Evolutionary conservation across 2,113 vertebrate genomes (phyloP), one percentile per base, ranked within the genome.

Genomic region (Columba livia): DNA sequence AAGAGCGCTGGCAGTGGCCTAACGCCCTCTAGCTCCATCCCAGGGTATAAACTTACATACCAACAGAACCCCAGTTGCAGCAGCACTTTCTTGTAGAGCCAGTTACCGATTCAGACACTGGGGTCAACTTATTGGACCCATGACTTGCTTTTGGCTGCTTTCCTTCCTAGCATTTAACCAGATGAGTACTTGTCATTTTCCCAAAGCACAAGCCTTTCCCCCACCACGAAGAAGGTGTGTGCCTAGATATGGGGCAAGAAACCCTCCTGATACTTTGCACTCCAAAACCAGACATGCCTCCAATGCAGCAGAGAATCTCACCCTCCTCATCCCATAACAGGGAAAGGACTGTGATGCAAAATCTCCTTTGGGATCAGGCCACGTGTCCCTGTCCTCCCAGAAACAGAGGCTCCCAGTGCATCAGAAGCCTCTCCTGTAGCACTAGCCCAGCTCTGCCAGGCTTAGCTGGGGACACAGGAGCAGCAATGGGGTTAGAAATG

Each of bases 1-100:
- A 20, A 32, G 75, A 61, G 44, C 5, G 48, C 40, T 7, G 38
- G 66, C 44, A 72, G 81, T n/a, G 44, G 69, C 73, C 66, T 79
- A 80, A 75, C 61, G 57, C 92, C 93, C 92, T 93, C 93, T 96
- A 96, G 90, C 90, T 95, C 80, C 62, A 70, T 58, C 57, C 15
- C 78, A 67, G 73, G 25, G 79, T 47, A 90, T 8, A 75, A 10
- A 13, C n/a, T 57, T 25, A 36, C 66, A 56, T 9, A 84, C 15
- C 57, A 42, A 15, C 25, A 21, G 16, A 6, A 51, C 24, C 26
- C 23, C 65, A 54, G 20, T 18, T 51, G 34, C 1, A 0, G 32
- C 19, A 56, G 72, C 60, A 60, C 24, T 44, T 50, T 26, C 36
- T 28, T 29, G 16, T 8, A 54, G 19, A 69, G 42, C 10, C 69